Percentiles rank a stretch among this genome's conserved stretches.
phyloP scores from a whole-genome alignment of 2,113 vertebrate genomes.

The Chinchilla lanigera region DNA sequence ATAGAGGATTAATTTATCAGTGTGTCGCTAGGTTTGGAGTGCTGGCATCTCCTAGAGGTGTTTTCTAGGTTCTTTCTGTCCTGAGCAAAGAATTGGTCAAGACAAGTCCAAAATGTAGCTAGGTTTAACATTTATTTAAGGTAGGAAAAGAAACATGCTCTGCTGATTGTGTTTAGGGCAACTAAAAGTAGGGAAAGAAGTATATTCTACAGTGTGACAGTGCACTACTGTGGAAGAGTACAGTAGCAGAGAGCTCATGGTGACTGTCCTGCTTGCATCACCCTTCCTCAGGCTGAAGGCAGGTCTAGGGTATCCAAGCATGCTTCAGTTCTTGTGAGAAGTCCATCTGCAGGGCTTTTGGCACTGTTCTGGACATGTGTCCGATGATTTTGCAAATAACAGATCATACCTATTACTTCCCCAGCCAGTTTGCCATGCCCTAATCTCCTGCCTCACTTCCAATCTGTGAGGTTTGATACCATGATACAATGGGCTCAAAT shows the following conservation, averaged over 20 bases:
- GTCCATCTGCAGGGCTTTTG: background rate
- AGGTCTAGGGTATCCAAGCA: background rate
- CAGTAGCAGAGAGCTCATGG: background rate
- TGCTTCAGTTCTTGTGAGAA: background rate
- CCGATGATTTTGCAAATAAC: background rate
- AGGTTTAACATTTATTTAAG: background rate
- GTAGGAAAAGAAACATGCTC: background rate
- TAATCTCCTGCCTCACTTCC: background rate
- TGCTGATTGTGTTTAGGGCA: background rate
- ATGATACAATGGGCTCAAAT: background rate
- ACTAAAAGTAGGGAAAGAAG: background rate
- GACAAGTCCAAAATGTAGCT: background rate
- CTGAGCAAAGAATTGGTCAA: background rate
- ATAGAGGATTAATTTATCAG: background rate
- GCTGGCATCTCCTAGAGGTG: background rate
- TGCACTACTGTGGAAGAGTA: background rate
- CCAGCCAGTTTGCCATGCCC: background rate
- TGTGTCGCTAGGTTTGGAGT: background rate
- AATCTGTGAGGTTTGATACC: background rate
- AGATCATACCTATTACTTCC: background rate
- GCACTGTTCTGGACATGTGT: background rate
- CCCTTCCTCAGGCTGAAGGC: background rate
- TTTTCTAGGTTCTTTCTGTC: background rate
- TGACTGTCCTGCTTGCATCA: background rate
- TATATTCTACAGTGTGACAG: background rate